Evolutionary conservation across 2,113 vertebrate species (phyloP).

Genomic region (Phrynosoma platyrhinos): DNA sequence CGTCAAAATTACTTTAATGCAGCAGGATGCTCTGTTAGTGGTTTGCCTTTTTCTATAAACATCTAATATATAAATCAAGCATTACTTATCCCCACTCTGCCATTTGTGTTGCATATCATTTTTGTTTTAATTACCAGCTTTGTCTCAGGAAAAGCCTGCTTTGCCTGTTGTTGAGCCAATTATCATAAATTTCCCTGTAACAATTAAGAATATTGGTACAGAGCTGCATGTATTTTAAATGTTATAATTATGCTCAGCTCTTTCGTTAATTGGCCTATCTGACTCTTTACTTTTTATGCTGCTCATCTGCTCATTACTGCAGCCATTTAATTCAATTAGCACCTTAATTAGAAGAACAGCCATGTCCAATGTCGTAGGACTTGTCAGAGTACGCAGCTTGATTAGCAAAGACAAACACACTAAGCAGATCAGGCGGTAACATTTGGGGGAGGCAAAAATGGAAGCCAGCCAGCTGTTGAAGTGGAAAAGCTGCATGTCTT

Average conservation of each 20-base stretch:
- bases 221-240: conserved; percentile 91
- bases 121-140: conserved; percentile 83
- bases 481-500: conserved; percentile 74
- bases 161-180: conserved; percentile 93
- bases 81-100: conserved; percentile 83
- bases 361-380: conserved; percentile 88
- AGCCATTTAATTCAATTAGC: conserved; percentile 99
- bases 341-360: conserved; percentile 96
- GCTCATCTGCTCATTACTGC: conserved; percentile 96
- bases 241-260: conserved; percentile 98
- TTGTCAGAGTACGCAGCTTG: conserved; percentile 86
- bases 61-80: conserved; percentile 83
- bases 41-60: conserved; percentile 62
- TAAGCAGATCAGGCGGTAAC: conserved; percentile 83
- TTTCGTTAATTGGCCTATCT: conserved; percentile 99
- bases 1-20: fast-evolving
- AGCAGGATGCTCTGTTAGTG: neutral
- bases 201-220: conserved; percentile 95
- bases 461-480: conserved; percentile 79
- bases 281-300: conserved; percentile 98
- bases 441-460: conserved; percentile 78
- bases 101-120: conserved; percentile 82
- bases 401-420: conserved; percentile 95
- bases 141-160: conserved; percentile 77
- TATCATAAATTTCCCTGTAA: conserved; percentile 97